Evolutionary conservation across 2,797 vertebrate genomes (phyloP).

Genomic region (Ceyx erithaca): DNA sequence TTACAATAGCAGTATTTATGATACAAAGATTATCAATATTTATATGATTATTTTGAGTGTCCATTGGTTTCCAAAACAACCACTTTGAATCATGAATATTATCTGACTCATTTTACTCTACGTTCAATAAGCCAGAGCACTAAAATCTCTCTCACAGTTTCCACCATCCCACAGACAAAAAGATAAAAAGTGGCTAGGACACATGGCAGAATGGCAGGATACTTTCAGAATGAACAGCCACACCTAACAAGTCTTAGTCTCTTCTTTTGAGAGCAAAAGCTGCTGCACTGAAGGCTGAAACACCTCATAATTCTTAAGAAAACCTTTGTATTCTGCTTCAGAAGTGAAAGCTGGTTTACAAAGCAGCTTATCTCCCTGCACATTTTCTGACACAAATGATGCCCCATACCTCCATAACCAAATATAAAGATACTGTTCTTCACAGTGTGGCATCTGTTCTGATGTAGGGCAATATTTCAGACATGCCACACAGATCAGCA

Average conservation of each 20-base stretch:
- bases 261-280: not conserved
- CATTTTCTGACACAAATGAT: not conserved
- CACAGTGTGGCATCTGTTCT: not conserved
- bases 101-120: not conserved
- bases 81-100: not conserved
- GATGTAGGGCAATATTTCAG: not conserved
- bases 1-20: not conserved
- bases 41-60: not conserved
- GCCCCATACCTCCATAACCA: not conserved
- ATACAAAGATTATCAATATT: not conserved
- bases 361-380: not conserved
- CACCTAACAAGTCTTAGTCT: not conserved
- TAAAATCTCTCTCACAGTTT: not conserved
- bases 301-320: not conserved
- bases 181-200: not conserved
- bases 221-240: not conserved
- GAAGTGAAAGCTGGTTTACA: not conserved
- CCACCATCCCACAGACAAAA: not conserved
- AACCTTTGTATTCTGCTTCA: not conserved
- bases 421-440: not conserved
- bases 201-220: accelerated
- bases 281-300: not conserved
- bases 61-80: not conserved
- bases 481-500: not conserved
- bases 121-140: not conserved